A percentile compares a stretch with the other conserved stretches of the same genome.
Evolutionary conservation across 2,113 vertebrate genomes (phyloP).

Genomic region (Nothobranchius kuhntae): DNA sequence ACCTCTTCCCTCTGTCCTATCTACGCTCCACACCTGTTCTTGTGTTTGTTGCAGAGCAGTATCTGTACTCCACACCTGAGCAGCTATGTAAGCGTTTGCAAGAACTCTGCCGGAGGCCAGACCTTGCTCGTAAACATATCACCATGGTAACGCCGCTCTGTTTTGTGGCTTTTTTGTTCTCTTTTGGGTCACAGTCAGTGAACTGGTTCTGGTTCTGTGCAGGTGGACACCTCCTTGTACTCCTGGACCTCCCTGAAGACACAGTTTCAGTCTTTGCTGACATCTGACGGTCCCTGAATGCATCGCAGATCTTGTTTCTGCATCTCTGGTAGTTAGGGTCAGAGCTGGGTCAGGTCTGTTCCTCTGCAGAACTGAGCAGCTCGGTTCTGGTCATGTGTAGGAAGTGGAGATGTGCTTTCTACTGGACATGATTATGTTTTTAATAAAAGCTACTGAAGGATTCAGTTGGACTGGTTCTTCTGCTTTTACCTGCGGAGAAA

Average conservation of each 20-base stretch:
- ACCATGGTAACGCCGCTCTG: constrained; percentile 82
- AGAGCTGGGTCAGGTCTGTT: background rate
- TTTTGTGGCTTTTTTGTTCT: background rate
- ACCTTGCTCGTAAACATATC: constrained; percentile 84
- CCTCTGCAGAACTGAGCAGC: background rate
- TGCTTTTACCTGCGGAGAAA: too few species aligned
- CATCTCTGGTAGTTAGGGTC: constrained; percentile 49
- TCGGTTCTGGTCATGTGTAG: background rate
- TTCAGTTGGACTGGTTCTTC: too few species aligned
- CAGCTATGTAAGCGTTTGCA: constrained; percentile 92
- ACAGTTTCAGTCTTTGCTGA: constrained; percentile 86
- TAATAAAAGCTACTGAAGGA: too few species aligned
- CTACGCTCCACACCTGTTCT: background rate
- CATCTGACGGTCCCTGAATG: constrained; percentile 44
- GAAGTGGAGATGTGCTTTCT: background rate
- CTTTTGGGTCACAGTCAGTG: background rate
- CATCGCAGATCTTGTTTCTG: background rate
- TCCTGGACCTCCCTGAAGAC: constrained; percentile 86
- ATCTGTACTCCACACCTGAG: constrained; percentile 93
- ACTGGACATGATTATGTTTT: background rate
- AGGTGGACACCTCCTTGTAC: constrained; percentile 86
- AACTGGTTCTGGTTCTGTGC: constrained; percentile 18
- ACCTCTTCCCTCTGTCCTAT: background rate
- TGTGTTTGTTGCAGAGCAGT: constrained; percentile 14
- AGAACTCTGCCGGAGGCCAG: constrained; percentile 89